Evolutionary conservation across 2,113 vertebrate species (phyloP), one percentile per base, ranked within the genome.

Genomic region (Stigmatopora nigra): DNA sequence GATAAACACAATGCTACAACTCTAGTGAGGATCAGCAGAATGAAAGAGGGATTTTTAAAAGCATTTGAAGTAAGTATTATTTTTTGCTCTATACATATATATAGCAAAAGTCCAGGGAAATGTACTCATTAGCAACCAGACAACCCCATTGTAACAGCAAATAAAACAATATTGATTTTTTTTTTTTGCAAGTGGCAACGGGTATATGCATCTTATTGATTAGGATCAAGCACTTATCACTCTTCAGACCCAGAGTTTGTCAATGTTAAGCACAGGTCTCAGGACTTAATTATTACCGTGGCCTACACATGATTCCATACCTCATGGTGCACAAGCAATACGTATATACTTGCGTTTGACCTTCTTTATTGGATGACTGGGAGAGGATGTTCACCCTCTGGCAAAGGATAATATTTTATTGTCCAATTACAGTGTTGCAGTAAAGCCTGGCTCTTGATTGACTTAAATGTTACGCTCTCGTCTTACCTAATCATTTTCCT

Each of bases 141-240:
- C 88, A 84, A 88, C 84, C 83, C 88, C 71, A 86, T 88, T 91
- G 89, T 90, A 89, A 89, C 85, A 88, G 88, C 87, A 89, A 90
- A 91, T 91, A 90, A 91, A 90, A 90, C 88, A 89, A 86, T 89
- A 91, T 91, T 89, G 90, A 91, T 90, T 90, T 61, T 60, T 38
- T 55, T 55, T 56, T 56, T 56, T 85, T 80, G 80, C 84, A 78
- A 88, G 84, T 87, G 82, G 86, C 83, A 87, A 89, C 67, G 66
- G 82, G 77, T 71, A 77, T 84, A 85, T 88, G 89, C 82, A 86
- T 86, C 75, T 73, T 89, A 91, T 91, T 89, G 90, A 91, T 91
- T 85, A 85, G 85, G 84, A 88, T 88, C 87, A 82, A 88, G 86
- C 85, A 88, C 88, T 87, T 90, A 90, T 90, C 89, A 91, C 86